A percentile compares a stretch with the other conserved stretches of the same genome.
phyloP scores from a whole-genome alignment of 1,140 invertebrate species.

The Caenorhabditis elegans region DNA sequence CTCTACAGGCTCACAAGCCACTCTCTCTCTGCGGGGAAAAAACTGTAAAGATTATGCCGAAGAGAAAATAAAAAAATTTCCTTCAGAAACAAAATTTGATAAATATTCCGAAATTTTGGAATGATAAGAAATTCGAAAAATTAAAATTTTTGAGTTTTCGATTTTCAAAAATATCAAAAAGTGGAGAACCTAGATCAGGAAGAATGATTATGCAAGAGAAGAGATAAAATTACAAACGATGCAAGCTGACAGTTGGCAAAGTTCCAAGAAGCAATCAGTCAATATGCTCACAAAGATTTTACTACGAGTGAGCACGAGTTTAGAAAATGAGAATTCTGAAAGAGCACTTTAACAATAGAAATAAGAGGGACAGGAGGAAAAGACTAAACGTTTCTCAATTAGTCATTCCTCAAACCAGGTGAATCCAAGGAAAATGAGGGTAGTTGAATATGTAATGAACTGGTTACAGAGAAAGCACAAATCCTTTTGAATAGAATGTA shows the following conservation, averaged over 20 bases:
- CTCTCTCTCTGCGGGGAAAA: no score
- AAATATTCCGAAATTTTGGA: no score
- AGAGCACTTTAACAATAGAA: background rate
- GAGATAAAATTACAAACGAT: no score
- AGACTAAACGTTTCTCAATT: constrained; percentile 23
- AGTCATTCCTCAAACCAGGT: background rate
- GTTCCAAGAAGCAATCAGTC: background rate
- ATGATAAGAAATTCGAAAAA: no score
- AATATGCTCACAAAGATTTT: background rate
- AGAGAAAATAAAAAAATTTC: no score
- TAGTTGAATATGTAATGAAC: constrained; percentile 13
- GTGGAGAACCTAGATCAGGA: no score
- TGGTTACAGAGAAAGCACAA: constrained; percentile 21
- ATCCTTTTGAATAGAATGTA: background rate
- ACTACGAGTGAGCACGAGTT: constrained; percentile 10
- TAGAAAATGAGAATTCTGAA: background rate
- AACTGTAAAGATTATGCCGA: no score
- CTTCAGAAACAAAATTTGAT: no score
- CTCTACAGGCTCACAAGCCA: no score
- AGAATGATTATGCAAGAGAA: no score
- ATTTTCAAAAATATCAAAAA: no score
- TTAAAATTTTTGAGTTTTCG: no score
- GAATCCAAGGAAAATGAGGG: background rate
- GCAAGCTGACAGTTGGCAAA: background rate
- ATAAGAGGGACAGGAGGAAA: background rate